phyloP scores from a whole-genome alignment of 2,888 invertebrate genomes.

The Papilio protenor region DNA sequence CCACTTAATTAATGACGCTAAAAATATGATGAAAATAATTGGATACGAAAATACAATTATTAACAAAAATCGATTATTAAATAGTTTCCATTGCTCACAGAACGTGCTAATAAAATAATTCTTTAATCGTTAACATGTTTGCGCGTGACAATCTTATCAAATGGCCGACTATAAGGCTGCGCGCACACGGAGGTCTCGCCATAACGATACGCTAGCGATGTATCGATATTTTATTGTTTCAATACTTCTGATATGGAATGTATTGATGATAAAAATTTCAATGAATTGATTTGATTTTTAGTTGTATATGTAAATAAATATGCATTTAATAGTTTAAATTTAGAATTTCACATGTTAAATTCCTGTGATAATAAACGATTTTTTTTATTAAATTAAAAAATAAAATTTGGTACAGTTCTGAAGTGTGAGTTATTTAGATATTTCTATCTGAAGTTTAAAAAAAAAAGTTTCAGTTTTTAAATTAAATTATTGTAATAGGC shows the following conservation, averaged over 20 bases:
- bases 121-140: constrained; percentile 29
- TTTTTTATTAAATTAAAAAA: too few species aligned
- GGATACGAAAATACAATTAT: not conserved
- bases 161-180: constrained; percentile 23
- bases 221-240: constrained; percentile 3
- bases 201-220: not conserved
- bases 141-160: constrained; percentile 42
- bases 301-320: too few species aligned
- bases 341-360: too few species aligned
- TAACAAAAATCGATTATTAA: constrained; percentile 16
- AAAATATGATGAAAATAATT: not conserved
- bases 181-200: not conserved
- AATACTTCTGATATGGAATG: not conserved
- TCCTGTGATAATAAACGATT: too few species aligned
- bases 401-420: too few species aligned
- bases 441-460: too few species aligned
- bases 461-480: too few species aligned
- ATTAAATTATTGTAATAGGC: too few species aligned
- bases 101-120: constrained; percentile 33
- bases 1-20: not conserved
- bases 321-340: too few species aligned
- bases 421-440: too few species aligned
- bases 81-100: not conserved
- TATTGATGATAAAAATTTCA: not conserved
- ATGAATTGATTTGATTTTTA: not conserved